These are phyloP conservation scores for Galaxias olidus DNA, from an alignment of 2,797 vertebrate species.

Conservation along the genomic window DNA sequence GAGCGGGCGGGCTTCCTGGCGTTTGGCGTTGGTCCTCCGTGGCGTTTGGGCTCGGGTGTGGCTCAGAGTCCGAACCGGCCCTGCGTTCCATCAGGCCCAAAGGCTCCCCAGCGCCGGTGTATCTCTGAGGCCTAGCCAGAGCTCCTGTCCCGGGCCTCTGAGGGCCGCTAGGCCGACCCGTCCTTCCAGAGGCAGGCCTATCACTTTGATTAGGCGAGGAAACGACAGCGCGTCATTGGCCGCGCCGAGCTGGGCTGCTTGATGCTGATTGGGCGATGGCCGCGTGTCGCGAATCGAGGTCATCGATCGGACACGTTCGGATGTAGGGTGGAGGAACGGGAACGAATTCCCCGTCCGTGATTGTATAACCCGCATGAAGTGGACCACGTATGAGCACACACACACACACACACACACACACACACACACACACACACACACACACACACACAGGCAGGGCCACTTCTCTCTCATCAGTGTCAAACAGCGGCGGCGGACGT, in stretches of 20 bases:
- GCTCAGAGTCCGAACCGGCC: too few relatives aligned
- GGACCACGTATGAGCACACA: constrained; percentile 16
- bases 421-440: constrained; percentile 16
- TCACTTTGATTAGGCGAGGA: constrained; percentile 54
- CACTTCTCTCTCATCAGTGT: constrained; percentile 53
- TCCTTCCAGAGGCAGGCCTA: constrained; percentile 29
- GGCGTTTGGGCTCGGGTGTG: too few relatives aligned
- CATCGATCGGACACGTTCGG: constrained; percentile 39
- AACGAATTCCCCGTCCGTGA: background rate
- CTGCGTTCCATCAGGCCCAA: too few relatives aligned
- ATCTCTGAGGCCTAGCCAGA: too few relatives aligned
- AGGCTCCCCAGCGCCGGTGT: too few relatives aligned
- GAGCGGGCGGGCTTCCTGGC: too few relatives aligned
- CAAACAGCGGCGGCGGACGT: constrained; percentile 47
- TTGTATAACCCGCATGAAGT: constrained; percentile 46
- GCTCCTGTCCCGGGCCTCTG: too few relatives aligned
- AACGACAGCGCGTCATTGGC: constrained; percentile 52
- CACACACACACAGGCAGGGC: constrained; percentile 8
- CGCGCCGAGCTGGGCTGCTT: constrained; percentile 27
- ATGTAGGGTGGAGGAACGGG: constrained; percentile 11
- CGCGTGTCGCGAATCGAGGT: constrained; percentile 50
- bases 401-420: constrained; percentile 18
- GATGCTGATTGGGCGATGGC: constrained; percentile 43
- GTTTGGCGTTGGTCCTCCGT: too few relatives aligned
- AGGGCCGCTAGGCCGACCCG: too few relatives aligned